Evolutionary conservation across 2,797 vertebrate species (phyloP).

Genomic region (Bradypus variegatus): DNA sequence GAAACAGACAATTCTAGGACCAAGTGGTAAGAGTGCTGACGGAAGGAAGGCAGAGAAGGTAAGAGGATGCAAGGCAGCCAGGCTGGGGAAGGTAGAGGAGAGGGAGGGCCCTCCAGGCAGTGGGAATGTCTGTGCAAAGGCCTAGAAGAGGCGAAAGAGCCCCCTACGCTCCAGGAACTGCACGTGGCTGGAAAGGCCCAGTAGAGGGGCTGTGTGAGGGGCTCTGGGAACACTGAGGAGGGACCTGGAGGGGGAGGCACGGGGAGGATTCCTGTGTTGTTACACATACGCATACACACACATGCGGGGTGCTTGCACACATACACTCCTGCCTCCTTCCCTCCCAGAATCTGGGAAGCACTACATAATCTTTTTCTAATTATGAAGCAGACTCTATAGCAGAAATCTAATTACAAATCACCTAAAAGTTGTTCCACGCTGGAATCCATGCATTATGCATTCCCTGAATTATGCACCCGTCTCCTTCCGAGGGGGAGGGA

Average conservation of each 20-base stretch:
- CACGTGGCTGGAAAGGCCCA: neutral
- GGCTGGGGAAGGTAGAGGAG: neutral
- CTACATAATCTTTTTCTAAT: conserved; percentile 71
- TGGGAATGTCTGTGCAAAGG: neutral
- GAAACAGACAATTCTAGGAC: neutral
- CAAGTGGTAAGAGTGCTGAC: neutral
- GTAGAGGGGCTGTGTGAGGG: neutral
- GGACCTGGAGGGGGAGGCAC: neutral
- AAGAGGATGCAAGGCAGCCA: neutral
- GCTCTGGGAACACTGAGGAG: neutral
- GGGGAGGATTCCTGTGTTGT: neutral
- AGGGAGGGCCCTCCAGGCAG: neutral
- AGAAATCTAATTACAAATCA: conserved; percentile 76
- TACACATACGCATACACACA: neutral
- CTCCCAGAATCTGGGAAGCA: conserved; percentile 70
- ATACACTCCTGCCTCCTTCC: neutral
- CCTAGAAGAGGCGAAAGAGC: neutral
- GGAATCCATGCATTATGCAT: conserved; percentile 76
- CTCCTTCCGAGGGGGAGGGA: conserved; percentile 46
- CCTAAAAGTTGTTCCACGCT: conserved; percentile 77
- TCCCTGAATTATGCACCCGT: conserved; percentile 74
- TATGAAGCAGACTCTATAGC: conserved; percentile 69
- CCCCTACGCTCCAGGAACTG: neutral
- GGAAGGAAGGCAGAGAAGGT: neutral
- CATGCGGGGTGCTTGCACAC: neutral